Evolutionary conservation across 37 sponge, comb jelly and placozoan genomes (phyloP).

Genomic region (Halichondria panicea): DNA sequence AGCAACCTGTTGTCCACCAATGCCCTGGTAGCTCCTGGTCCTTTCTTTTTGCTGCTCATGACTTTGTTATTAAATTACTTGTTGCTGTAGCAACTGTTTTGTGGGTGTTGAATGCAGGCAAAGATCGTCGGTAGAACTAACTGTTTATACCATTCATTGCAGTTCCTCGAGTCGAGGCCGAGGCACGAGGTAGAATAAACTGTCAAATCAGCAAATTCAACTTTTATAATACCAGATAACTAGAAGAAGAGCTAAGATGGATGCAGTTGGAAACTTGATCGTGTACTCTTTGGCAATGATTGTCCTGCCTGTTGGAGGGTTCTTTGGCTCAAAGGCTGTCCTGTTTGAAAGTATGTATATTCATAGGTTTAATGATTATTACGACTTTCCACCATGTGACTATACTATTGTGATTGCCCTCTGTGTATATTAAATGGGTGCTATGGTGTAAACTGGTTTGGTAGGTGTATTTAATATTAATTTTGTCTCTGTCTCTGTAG

Average conservation of each 20-base stretch:
- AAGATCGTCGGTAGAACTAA: too few species aligned
- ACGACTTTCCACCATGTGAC: background rate
- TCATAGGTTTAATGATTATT: background rate
- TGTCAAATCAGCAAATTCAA: too few species aligned
- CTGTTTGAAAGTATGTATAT: slow-evolving; percentile 57
- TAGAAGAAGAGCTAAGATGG: too few species aligned
- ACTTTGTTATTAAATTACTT: too few species aligned
- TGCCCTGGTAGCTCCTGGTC: slow-evolving; percentile 11
- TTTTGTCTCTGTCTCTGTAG: slow-evolving; percentile 24
- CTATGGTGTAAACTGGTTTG: too few species aligned
- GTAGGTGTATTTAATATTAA: too few species aligned
- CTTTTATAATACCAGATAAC: too few species aligned
- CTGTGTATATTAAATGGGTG: background rate
- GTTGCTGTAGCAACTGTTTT: too few species aligned
- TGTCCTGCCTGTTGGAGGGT: slow-evolving; percentile 55
- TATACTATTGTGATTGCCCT: background rate
- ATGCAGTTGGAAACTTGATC: slow-evolving; percentile 22
- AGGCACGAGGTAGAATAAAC: too few species aligned
- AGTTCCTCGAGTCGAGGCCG: too few species aligned
- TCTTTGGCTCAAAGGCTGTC: slow-evolving; percentile 43
- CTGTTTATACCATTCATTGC: too few species aligned
- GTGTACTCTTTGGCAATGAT: slow-evolving; percentile 62
- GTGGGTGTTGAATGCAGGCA: too few species aligned
- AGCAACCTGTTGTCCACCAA: slow-evolving; percentile 51
- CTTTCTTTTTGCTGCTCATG: slow-evolving; percentile 32